Conservation (phyloP, 2,113 vertebrate genomes). For the Ammodytes marinus region DNA sequence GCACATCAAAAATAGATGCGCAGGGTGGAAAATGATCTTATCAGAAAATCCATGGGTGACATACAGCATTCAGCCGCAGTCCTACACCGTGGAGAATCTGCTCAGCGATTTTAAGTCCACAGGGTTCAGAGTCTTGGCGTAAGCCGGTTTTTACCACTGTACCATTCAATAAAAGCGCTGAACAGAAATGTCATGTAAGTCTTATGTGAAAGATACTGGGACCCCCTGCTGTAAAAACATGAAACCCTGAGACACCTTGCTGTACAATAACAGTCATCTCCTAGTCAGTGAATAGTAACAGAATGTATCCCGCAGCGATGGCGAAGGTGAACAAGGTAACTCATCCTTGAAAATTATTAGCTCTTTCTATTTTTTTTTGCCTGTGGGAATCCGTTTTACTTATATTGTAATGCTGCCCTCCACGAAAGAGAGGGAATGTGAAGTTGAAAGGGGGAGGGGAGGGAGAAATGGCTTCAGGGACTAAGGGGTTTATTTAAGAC, state of each 20-base stretch:
- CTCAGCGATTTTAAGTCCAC: conserved; percentile 58
- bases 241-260: conserved; percentile 44
- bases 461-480: conserved; percentile 85
- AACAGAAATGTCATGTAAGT: conserved; percentile 69
- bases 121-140: conserved; percentile 57
- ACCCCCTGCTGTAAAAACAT: conserved; percentile 54
- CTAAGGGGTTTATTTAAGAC: conserved; percentile 91
- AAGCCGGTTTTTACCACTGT: conserved; percentile 53
- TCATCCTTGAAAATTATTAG: conserved; percentile 56
- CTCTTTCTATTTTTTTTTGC: conserved; percentile 86
- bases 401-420: conserved; percentile 78
- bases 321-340: conserved; percentile 77
- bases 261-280: conserved; percentile 32
- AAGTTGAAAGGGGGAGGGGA: conserved; percentile 63
- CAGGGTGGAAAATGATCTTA: conserved; percentile 63
- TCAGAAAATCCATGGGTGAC: conserved; percentile 66
- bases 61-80: conserved; percentile 35
- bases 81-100: conserved; percentile 49
- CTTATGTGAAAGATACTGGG: conserved; percentile 53
- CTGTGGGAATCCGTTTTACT: conserved; percentile 85
- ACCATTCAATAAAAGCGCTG: conserved; percentile 53
- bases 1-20: conserved; percentile 71
- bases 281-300: conserved; percentile 13
- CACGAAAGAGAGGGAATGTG: conserved; percentile 80
- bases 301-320: conserved; percentile 43